Conservation (phyloP, 2,113 vertebrate species). For the Phylloscopus whistleri region DNA sequence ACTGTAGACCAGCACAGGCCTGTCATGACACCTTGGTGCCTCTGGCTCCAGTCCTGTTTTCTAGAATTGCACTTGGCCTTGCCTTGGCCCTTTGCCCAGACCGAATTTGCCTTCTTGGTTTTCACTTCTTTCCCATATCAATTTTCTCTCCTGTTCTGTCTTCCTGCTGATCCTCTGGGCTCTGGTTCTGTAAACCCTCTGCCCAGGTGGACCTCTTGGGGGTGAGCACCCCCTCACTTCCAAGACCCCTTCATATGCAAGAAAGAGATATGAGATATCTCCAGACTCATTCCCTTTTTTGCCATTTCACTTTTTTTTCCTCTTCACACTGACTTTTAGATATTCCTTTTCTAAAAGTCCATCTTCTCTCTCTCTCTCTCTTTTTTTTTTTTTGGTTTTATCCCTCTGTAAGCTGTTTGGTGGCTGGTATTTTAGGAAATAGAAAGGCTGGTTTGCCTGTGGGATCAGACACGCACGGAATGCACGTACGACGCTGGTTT, state of each 20-base stretch:
- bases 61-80: conserved; percentile 60
- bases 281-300: not conserved
- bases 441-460: not conserved
- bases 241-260: not conserved
- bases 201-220: not conserved
- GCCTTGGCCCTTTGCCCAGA: conserved; percentile 51
- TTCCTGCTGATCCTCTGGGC: not conserved
- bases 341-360: not conserved
- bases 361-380: not conserved
- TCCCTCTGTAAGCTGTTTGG: not conserved
- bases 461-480: not conserved
- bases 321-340: not conserved
- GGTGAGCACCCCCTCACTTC: not conserved
- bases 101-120: conserved; percentile 42
- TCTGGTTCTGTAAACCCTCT: not conserved
- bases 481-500: not conserved
- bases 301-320: not conserved
- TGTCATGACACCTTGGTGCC: conserved; percentile 27
- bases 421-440: not conserved
- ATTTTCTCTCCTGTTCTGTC: conserved; percentile 11
- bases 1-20: not conserved
- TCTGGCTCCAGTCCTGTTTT: conserved; percentile 2
- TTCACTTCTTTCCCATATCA: conserved; percentile 51
- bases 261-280: not conserved
- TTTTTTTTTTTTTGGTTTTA: not conserved